Evolutionary conservation across 1,140 invertebrate genomes (phyloP).

Genomic region (Thaumatotibia leucotreta): DNA sequence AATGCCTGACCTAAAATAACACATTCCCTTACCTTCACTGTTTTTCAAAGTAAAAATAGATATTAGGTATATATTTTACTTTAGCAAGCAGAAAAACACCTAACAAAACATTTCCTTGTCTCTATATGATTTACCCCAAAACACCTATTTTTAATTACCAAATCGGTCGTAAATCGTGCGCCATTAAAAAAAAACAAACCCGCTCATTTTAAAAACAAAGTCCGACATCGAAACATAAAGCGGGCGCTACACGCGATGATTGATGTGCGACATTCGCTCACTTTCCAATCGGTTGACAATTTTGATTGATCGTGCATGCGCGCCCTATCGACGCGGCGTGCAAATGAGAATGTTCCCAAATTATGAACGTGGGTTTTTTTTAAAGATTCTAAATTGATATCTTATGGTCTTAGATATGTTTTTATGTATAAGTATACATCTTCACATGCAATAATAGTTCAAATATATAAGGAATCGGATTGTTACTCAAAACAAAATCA

Average conservation of each 20-base stretch:
- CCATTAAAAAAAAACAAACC: not conserved
- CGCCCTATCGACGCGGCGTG: slow-evolving; percentile 40
- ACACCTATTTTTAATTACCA: not conserved
- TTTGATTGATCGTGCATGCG: slow-evolving; percentile 66
- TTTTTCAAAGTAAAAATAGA: too few species aligned
- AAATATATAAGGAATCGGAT: too few species aligned
- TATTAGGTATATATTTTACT: too few species aligned
- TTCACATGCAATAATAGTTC: too few species aligned
- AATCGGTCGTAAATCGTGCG: not conserved
- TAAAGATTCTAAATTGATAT: not conserved
- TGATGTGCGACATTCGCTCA: slow-evolving; percentile 49
- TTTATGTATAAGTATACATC: too few species aligned
- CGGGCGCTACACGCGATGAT: slow-evolving; percentile 43
- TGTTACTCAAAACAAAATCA: too few species aligned
- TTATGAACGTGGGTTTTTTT: not conserved
- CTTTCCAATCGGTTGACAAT: slow-evolving; percentile 69
- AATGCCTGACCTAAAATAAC: too few species aligned
- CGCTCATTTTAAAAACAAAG: not conserved
- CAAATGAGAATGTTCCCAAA: slow-evolving; percentile 29
- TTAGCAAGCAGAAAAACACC: too few species aligned
- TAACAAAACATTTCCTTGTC: too few species aligned
- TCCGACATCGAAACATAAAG: not conserved
- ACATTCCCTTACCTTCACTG: too few species aligned
- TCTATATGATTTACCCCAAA: not conserved
- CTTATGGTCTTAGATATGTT: too few species aligned